These are phyloP conservation scores for Coelinius sp. DNA, from an alignment of 2,888 invertebrate species.

Conservation along the genomic window DNA sequence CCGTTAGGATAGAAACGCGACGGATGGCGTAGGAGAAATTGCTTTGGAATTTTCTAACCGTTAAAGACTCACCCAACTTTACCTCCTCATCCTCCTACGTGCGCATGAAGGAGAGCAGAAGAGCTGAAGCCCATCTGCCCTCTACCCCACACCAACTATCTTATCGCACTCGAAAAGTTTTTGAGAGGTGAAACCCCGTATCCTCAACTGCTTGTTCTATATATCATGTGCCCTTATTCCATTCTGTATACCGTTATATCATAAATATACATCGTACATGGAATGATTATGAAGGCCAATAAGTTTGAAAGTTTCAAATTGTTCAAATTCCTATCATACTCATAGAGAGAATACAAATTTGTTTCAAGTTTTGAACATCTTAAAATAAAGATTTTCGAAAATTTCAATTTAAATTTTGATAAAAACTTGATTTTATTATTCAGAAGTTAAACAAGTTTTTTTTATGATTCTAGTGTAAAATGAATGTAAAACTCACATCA, in stretches of 20 bases:
- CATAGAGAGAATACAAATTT: too few species aligned
- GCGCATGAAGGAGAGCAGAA: background rate
- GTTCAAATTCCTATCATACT: background rate
- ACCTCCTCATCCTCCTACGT: slow-evolving; percentile 1
- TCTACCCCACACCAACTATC: slow-evolving; percentile 16
- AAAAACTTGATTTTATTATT: too few species aligned
- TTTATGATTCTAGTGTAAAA: too few species aligned
- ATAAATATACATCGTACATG: slow-evolving; percentile 22
- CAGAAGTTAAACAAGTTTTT: too few species aligned
- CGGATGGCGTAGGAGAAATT: slow-evolving; percentile 49
- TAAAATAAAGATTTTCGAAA: too few species aligned
- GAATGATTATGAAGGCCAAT: slow-evolving; percentile 31
- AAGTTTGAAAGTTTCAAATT: slow-evolving; percentile 14
- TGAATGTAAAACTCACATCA: too few species aligned
- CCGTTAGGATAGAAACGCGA: slow-evolving; percentile 42
- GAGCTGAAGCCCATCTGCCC: slow-evolving; percentile 35
- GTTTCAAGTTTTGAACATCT: background rate
- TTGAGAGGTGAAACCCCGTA: slow-evolving; percentile 20
- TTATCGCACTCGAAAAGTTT: slow-evolving; percentile 41
- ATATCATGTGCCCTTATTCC: slow-evolving; percentile 21
- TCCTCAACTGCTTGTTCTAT: slow-evolving; percentile 14
- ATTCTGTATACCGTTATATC: slow-evolving; percentile 10
- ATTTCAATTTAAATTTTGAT: too few species aligned
- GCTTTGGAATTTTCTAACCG: slow-evolving; percentile 46
- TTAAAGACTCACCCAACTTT: slow-evolving; percentile 24